phyloP scores from a whole-genome alignment of 1,140 invertebrate species.

The Trigoniulus corallinus region DNA sequence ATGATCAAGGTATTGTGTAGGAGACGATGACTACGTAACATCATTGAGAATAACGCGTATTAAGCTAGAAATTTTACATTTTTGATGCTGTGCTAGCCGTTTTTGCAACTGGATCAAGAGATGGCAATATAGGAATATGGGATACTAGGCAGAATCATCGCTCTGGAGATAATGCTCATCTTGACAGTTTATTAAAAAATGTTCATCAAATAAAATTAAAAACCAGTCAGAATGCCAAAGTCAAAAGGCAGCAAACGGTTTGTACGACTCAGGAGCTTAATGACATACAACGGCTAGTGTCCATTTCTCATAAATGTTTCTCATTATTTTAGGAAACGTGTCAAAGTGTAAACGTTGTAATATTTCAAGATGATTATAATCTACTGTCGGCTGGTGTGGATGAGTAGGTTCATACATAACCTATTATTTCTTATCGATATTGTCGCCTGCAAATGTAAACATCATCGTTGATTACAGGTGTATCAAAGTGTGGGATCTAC shows the following conservation, averaged over 20 bases:
- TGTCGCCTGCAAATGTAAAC: constrained; percentile 5
- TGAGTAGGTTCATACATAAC: constrained; percentile 33
- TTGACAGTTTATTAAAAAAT: not conserved
- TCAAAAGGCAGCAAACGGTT: too few relatives aligned
- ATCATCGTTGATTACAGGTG: constrained; percentile 24
- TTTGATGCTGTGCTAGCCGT: too few relatives aligned
- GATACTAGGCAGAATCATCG: constrained; percentile 33
- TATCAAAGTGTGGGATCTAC: constrained; percentile 73
- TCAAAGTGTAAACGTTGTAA: constrained; percentile 53
- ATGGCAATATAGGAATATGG: constrained; percentile 70
- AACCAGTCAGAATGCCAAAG: too few relatives aligned
- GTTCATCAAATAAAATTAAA: constrained; percentile 2
- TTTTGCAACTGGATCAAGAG: constrained; percentile 67
- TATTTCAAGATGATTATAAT: constrained; percentile 56
- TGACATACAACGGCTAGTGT: too few relatives aligned
- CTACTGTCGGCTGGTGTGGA: constrained; percentile 66
- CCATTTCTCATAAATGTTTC: too few relatives aligned
- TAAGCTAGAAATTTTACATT: too few relatives aligned
- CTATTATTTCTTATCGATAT: not conserved
- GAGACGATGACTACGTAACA: not conserved
- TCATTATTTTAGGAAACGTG: constrained; percentile 20
- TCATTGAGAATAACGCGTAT: constrained; percentile 6
- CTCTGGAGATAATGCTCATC: constrained; percentile 11
- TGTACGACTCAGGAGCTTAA: too few relatives aligned
- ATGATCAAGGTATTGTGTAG: constrained; percentile 33